These are phyloP conservation scores for Limnephilus rhombicus DNA, from an alignment of 2,888 invertebrate genomes.

Conservation along the genomic window DNA sequence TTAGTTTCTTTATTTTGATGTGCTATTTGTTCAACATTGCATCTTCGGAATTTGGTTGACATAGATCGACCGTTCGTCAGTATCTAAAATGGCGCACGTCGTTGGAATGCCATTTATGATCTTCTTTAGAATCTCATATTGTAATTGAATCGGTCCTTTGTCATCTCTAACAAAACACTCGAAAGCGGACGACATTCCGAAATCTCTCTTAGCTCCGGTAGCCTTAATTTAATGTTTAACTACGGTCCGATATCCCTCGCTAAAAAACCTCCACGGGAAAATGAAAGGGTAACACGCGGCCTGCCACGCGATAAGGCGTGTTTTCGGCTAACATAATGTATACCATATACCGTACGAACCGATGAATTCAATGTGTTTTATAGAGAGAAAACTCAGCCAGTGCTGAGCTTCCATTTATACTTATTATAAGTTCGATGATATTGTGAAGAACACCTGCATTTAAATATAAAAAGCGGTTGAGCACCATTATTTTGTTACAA, in stretches of 20 bases:
- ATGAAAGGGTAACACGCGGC: conserved; percentile 41
- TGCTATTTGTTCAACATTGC: background rate
- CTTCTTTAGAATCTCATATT: conserved; percentile 1
- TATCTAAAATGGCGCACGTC: background rate
- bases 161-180: background rate
- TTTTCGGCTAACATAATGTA: conserved; percentile 8
- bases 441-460: background rate
- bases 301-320: conserved; percentile 45
- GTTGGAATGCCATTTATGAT: background rate
- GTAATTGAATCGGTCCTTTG: background rate
- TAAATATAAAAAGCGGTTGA: conserved; percentile 25
- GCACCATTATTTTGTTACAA: conserved; percentile 9
- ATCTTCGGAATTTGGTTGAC: background rate
- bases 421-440: background rate
- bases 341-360: background rate
- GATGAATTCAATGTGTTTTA: background rate
- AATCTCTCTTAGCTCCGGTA: background rate
- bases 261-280: conserved; percentile 24
- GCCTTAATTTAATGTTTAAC: background rate
- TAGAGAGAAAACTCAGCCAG: background rate
- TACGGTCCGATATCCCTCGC: background rate
- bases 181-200: background rate
- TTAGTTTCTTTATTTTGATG: background rate
- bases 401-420: background rate
- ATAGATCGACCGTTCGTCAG: background rate